Evolutionary conservation across 2,797 vertebrate species (phyloP).

Genomic region (Platalea minor): DNA sequence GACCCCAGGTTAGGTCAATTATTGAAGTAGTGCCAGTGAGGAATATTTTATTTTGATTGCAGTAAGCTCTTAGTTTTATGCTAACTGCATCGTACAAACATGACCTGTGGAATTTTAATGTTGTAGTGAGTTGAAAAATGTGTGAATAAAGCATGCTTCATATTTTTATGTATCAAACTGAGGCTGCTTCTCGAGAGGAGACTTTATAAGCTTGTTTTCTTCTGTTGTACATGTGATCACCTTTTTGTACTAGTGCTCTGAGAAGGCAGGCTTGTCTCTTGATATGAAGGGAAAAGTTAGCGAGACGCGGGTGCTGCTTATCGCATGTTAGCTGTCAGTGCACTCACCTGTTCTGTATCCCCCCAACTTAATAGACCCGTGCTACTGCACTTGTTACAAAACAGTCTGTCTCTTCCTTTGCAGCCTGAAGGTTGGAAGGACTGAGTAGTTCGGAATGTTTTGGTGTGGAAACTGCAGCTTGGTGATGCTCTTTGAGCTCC

Average conservation of each 20-base stretch:
- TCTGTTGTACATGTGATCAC: neutral
- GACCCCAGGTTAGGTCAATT: slow-evolving; percentile 71
- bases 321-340: neutral
- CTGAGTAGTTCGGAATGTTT: neutral
- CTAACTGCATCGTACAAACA: slow-evolving; percentile 37
- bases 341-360: neutral
- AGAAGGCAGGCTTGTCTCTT: neutral
- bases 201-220: neutral
- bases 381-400: neutral
- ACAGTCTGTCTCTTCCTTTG: neutral
- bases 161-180: neutral
- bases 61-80: slow-evolving; percentile 54
- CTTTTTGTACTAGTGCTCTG: neutral
- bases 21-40: slow-evolving; percentile 38
- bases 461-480: neutral
- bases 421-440: neutral
- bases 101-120: slow-evolving; percentile 30
- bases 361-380: neutral
- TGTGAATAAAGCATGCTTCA: neutral
- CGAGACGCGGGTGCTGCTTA: neutral
- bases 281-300: neutral
- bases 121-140: neutral
- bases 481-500: neutral
- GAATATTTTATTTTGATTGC: slow-evolving; percentile 66
- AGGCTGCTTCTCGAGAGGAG: neutral